Evolutionary conservation across 2,113 vertebrate genomes (phyloP).

Genomic region (Ceuthmochares aereus): DNA sequence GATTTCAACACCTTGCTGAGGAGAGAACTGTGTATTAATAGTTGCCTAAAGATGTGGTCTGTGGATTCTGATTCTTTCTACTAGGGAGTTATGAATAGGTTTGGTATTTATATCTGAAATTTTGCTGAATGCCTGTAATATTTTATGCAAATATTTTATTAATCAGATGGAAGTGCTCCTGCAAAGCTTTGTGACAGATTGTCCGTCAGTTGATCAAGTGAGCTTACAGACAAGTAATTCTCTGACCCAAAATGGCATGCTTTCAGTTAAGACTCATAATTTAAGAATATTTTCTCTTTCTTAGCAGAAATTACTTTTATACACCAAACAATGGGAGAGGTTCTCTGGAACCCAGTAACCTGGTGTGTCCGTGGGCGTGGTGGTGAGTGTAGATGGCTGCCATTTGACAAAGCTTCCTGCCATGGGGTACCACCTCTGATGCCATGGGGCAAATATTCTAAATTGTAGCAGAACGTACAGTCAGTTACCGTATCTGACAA

Average conservation of each 20-base stretch:
- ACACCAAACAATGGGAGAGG: conserved; percentile 2
- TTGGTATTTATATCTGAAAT: conserved; percentile 51
- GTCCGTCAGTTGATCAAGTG: background rate
- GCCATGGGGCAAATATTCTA: conserved; percentile 72
- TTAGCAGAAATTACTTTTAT: conserved; percentile 3
- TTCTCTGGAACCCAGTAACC: background rate
- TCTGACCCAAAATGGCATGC: background rate
- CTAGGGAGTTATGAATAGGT: background rate
- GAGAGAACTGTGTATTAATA: background rate
- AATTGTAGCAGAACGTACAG: conserved; percentile 79
- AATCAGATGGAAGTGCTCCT: conserved; percentile 7
- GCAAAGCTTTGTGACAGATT: background rate
- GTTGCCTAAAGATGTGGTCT: background rate
- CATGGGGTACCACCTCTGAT: conserved; percentile 56
- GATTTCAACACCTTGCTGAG: background rate
- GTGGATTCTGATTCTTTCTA: background rate
- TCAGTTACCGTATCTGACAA: conserved; percentile 82
- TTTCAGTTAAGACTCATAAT: background rate
- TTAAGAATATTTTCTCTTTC: conserved; percentile 24
- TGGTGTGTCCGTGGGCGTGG: conserved; percentile 69
- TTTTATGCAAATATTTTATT: conserved; percentile 1
- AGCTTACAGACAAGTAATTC: conserved; percentile 8
- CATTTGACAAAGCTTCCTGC: conserved; percentile 63
- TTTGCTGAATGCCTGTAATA: conserved; percentile 27
- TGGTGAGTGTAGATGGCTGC: conserved; percentile 71